These are phyloP conservation scores for Alauda arvensis DNA, from an alignment of 2,797 vertebrate genomes.

Conservation along the genomic window DNA sequence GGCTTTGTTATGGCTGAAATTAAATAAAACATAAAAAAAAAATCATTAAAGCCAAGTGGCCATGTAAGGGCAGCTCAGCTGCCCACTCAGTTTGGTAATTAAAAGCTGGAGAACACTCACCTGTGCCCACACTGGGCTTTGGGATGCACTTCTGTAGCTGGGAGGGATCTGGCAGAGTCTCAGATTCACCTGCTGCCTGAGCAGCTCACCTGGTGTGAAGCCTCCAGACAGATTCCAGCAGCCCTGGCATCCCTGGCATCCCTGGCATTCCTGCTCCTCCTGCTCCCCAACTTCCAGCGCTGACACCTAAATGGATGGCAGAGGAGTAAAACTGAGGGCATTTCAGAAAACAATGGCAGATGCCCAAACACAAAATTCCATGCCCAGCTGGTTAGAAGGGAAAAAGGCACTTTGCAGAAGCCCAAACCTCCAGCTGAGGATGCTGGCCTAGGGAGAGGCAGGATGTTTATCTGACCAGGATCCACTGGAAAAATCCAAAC, in stretches of 20 bases:
- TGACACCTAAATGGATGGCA: background rate
- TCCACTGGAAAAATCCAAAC: background rate
- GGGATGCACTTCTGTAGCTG: background rate
- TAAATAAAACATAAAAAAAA: background rate
- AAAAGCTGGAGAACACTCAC: background rate
- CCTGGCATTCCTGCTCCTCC: background rate
- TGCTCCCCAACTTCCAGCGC: background rate
- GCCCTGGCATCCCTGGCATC: accelerated
- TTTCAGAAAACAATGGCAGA: background rate
- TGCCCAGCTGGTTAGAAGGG: background rate
- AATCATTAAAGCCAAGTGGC: background rate
- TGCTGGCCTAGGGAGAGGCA: background rate
- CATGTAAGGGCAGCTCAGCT: background rate
- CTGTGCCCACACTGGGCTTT: background rate
- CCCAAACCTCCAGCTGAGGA: background rate
- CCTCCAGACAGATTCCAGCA: background rate
- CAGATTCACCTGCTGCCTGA: background rate
- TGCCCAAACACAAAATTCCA: background rate
- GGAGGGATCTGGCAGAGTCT: background rate
- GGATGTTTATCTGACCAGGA: background rate
- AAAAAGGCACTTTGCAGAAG: background rate
- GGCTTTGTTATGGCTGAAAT: background rate
- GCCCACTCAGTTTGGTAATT: background rate
- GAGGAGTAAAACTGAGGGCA: background rate
- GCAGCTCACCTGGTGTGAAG: background rate